Percentiles rank a stretch among this genome's conserved stretches.
Conservation (phyloP, 2,113 vertebrate genomes). For the chimpanzee (Pan troglodytes) region NHGRI_mPanTro3-v2.1_pri NC_072417.2:57338001-57338500, state of each 20-base stretch:
- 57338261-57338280: background rate
- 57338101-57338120: background rate
- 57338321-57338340: background rate
- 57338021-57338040: no score
- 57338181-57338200: background rate
- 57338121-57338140: background rate
- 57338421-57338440: background rate
- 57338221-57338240: background rate
- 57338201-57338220: background rate
- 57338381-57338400: background rate
- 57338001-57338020: no score
- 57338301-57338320: background rate
- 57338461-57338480: background rate
- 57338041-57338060: background rate
- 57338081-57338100: background rate
- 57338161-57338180: background rate
- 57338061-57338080: background rate
- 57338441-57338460: background rate
- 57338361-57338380: background rate
- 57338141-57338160: background rate
- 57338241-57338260: background rate
- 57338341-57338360: background rate
- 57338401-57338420: background rate
- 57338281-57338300: background rate
- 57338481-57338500: no score